These are phyloP conservation scores for Callorhinus ursinus DNA, from an alignment of 2,113 vertebrate species.

Conservation along the genomic window DNA sequence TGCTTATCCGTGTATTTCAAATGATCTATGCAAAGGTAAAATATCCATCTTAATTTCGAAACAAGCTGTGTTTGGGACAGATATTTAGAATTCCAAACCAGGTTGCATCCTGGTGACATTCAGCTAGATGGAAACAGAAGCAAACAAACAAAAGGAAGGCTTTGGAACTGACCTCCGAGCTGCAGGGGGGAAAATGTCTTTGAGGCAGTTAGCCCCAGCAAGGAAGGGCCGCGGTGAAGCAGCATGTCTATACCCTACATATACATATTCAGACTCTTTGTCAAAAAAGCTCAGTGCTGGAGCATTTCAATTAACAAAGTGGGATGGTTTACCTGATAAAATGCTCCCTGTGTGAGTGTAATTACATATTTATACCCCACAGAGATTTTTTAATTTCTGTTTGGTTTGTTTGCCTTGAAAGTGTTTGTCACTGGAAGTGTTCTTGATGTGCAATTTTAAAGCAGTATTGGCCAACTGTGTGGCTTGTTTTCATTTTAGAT, in stretches of 20 bases:
- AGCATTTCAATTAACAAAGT: conserved; percentile 92
- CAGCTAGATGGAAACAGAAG: conserved; percentile 70
- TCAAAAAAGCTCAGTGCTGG: conserved; percentile 84
- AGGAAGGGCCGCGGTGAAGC: conserved; percentile 75
- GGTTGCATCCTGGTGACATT: conserved; percentile 56
- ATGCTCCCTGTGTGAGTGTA: conserved; percentile 92
- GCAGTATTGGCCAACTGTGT: conserved; percentile 81
- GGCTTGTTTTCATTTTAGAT: conserved; percentile 87
- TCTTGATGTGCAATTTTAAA: conserved; percentile 89
- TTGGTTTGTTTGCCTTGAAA: conserved; percentile 92
- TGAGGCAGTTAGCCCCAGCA: conserved; percentile 56
- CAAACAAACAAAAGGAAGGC: conserved; percentile 80
- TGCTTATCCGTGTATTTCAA: conserved; percentile 36
- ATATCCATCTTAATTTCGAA: conserved; percentile 30
- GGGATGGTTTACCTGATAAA: conserved; percentile 94
- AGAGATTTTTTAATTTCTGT: conserved; percentile 94
- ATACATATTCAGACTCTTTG: conserved; percentile 84
- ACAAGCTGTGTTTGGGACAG: not conserved
- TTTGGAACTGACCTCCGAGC: conserved; percentile 65
- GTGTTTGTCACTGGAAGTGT: conserved; percentile 89
- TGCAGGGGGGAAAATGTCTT: conserved; percentile 54
- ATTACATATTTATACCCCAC: conserved; percentile 93
- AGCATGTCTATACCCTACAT: conserved; percentile 58
- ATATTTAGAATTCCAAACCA: conserved; percentile 71
- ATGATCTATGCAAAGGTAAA: conserved; percentile 11